These are phyloP conservation scores for Eupristina koningsbergeri DNA, from an alignment of 1,140 invertebrate species.

Conservation along the genomic window DNA sequence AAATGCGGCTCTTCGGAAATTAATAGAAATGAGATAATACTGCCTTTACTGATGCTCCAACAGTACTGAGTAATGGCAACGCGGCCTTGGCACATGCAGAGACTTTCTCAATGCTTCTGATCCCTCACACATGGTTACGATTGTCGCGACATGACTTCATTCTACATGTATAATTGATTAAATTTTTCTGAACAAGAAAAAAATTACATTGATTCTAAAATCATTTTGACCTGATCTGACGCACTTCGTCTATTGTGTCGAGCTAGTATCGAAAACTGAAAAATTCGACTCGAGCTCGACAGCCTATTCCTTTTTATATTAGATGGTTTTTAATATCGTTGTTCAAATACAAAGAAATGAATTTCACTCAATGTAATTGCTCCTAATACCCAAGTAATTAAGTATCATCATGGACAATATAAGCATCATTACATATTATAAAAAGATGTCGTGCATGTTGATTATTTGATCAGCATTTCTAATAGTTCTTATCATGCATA, in stretches of 20 bases:
- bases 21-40: constrained; percentile 17
- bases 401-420: background rate
- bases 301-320: background rate
- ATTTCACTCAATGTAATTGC: background rate
- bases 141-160: constrained; percentile 19
- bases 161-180: constrained; percentile 11
- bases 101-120: constrained; percentile 37
- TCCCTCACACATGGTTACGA: background rate
- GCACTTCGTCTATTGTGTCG: background rate
- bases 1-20: constrained; percentile 11
- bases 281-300: too few relatives aligned
- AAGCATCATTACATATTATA: background rate
- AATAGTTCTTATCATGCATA: too few relatives aligned
- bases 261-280: background rate
- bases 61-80: constrained; percentile 39
- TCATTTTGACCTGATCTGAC: background rate
- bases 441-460: background rate
- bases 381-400: background rate
- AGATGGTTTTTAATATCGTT: background rate
- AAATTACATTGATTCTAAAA: constrained; percentile 1
- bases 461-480: too few relatives aligned
- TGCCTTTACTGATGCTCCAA: constrained; percentile 44
- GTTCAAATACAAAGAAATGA: background rate
- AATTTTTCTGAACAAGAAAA: background rate
- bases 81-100: constrained; percentile 37